Conservation (phyloP, 2,888 invertebrate species). For the Thera britannica region DNA sequence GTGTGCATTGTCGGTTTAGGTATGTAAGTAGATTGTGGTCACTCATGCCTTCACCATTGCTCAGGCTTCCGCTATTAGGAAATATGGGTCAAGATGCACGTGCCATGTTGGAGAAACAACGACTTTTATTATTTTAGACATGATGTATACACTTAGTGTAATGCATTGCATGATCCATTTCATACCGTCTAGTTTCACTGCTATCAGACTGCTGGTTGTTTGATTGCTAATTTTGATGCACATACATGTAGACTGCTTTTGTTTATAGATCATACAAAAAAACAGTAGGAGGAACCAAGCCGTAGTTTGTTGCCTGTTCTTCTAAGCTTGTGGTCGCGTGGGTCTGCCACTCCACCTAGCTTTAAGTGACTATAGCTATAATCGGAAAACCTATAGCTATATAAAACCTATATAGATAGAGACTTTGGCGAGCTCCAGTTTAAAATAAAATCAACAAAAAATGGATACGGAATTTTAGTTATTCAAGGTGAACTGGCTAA, state of each 20-base stretch:
- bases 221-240: neutral
- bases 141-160: constrained; percentile 17
- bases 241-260: neutral
- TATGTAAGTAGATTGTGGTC: constrained; percentile 25
- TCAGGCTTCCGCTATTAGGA: constrained; percentile 59
- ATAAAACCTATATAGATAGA: too few species aligned
- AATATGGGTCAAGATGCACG: constrained; percentile 58
- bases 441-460: too few species aligned
- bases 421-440: too few species aligned
- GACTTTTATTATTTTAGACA: constrained; percentile 29
- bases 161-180: constrained; percentile 26
- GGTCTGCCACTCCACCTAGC: too few species aligned
- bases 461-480: too few species aligned
- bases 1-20: constrained; percentile 13
- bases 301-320: too few species aligned
- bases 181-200: constrained; percentile 5
- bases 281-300: too few species aligned
- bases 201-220: neutral
- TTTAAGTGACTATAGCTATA: too few species aligned
- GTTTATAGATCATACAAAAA: neutral
- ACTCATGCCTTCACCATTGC: constrained; percentile 42
- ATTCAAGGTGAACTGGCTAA: too few species aligned
- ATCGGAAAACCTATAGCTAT: too few species aligned
- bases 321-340: too few species aligned
- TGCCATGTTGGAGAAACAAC: constrained; percentile 42